Base-by-base conservation (phyloP, 2,797 vertebrate species). In the Ptychadena robeensis region DNA sequence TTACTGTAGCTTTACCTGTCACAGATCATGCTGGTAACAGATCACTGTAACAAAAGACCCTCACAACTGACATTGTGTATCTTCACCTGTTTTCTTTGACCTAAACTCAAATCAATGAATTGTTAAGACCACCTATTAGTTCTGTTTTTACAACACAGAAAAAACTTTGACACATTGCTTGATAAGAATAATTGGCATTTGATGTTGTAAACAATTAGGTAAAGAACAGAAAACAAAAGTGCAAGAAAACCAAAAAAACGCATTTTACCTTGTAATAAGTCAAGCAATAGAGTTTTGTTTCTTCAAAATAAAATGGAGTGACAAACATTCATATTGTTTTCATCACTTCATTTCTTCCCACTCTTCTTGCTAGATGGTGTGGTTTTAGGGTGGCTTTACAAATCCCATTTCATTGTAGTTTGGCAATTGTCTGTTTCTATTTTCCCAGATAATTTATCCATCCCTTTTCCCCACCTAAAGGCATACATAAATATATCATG, bases 1-100 rank as follows among this genome's bases (percentile, higher is more conserved):
- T 68, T 38, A 69, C 70, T 79, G 44, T 67, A 80, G 70, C 44
- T 27, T 22, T 22, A 73, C 64, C 71, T 80, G 77, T 80, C 71
- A 80, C 10, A 37, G 22, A 69, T 80, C 65, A 38, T 30, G 14
- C 27, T 48, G 53, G 48, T 61, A 74, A 84, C 61, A 73, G 66
- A 73, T 81, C 79, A 81, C 25, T 53, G 37, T 27, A 73, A 81
- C 76, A 84, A 84, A 84, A 68, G 77, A 69, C 76, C 70, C 77
- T 80, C 65, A 74, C 76, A 74, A 61, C 18, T 32, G 15, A 34
- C 70, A 48, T 0, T 15, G 14, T 73, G 61, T 66, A 69, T 57
- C 27, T 68, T 80, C 30, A 70, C 44, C 34, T 38, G 32, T 72
- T 84, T 57, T 79, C 61, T 30, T 38, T 80, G n/a, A 80, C 76